Evolutionary conservation across 2,113 vertebrate genomes (phyloP).

Genomic region (Microcebus lehilahytsara): DNA sequence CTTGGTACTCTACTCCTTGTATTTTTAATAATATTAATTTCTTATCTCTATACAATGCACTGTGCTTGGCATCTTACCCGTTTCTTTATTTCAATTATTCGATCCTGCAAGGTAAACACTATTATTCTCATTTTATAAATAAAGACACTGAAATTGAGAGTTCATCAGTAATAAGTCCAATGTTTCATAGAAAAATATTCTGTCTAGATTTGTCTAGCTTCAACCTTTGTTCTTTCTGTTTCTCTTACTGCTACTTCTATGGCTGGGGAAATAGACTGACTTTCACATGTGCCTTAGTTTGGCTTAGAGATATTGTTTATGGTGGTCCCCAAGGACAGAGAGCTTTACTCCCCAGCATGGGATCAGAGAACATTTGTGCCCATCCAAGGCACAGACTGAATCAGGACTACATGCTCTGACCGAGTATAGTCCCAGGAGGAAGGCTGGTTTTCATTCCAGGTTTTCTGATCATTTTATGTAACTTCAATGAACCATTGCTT

Average conservation of each 20-base stretch:
- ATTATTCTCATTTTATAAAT: neutral
- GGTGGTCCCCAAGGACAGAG: neutral
- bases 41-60: neutral
- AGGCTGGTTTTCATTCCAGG: neutral
- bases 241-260: neutral
- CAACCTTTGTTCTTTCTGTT: neutral
- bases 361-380: neutral
- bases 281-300: neutral
- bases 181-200: neutral
- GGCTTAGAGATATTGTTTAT: neutral
- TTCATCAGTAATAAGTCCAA: neutral
- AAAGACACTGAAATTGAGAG: neutral
- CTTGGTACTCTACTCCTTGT: neutral
- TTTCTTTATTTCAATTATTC: neutral
- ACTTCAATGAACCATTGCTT: neutral
- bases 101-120: neutral
- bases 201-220: neutral
- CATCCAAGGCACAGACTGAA: neutral
- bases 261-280: neutral
- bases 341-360: neutral
- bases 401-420: conserved; percentile 11
- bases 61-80: neutral
- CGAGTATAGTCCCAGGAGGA: neutral
- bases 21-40: neutral
- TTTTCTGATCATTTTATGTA: neutral